Conservation (phyloP, 2,113 vertebrate genomes). For the Chascanopsetta lugubris region DNA sequence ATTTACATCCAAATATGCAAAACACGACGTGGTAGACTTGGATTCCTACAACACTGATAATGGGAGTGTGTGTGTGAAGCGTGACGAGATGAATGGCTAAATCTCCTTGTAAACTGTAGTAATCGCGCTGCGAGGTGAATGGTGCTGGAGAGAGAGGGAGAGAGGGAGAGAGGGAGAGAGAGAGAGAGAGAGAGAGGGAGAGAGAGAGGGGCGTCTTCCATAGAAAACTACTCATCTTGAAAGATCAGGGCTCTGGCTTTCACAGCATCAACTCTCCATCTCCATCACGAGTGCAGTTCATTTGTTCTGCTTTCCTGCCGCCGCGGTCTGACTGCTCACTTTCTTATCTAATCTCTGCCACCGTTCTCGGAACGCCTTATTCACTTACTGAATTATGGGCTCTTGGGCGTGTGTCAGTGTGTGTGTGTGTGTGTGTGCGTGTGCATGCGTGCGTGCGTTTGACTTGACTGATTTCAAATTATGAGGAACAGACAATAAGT, state of each 20-base stretch:
- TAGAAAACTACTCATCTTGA: conserved; percentile 60
- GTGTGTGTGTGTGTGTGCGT: conserved; percentile 22
- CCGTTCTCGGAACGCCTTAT: conserved; percentile 62
- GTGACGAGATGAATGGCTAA: conserved; percentile 58
- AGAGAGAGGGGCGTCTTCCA: conserved; percentile 54
- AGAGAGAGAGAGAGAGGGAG: too few relatives aligned
- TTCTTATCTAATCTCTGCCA: conserved; percentile 74
- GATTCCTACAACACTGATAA: conserved; percentile 15
- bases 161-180: too few relatives aligned
- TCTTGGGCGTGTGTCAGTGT: conserved; percentile 17
- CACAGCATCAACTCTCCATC: conserved; percentile 51
- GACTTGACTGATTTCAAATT: conserved; percentile 64
- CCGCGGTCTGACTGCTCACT: conserved; percentile 65
- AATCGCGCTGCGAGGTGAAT: conserved; percentile 58
- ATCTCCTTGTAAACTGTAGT: conserved; percentile 68
- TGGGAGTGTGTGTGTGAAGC: conserved; percentile 31
- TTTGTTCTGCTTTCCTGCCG: conserved; percentile 72
- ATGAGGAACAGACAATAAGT: conserved; percentile 60
- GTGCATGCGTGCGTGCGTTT: conserved; percentile 30
- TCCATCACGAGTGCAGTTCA: conserved; percentile 66
- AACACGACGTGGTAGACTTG: conserved; percentile 16
- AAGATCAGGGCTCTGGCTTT: conserved; percentile 71
- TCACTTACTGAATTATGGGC: conserved; percentile 72
- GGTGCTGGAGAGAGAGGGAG: conserved; percentile 53
- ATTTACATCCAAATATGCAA: not conserved